A percentile compares a stretch with the other conserved stretches of the same genome.
Evolutionary conservation across 2,113 vertebrate species (phyloP).

Genomic region (Tonatia bakeri): DNA sequence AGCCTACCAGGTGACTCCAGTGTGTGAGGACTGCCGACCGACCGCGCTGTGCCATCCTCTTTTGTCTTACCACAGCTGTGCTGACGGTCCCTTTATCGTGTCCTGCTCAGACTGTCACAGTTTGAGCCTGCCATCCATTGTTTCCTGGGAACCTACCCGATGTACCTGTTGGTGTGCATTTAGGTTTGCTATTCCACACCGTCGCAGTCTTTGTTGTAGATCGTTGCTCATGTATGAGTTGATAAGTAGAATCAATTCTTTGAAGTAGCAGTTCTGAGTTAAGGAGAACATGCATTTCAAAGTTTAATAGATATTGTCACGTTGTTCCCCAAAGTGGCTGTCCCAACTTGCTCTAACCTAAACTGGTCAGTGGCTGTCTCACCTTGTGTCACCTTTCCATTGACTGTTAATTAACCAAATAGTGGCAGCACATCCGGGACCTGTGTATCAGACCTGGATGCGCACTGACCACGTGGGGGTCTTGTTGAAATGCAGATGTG

Average conservation of each 20-base stretch:
- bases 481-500: neutral
- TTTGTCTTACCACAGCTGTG: neutral
- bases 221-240: neutral
- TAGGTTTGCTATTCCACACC: neutral
- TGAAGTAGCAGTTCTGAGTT: neutral
- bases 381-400: too few relatives aligned
- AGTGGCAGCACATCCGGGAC: too few relatives aligned
- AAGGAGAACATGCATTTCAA: neutral
- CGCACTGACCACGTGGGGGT: neutral
- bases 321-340: neutral
- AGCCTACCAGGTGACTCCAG: neutral
- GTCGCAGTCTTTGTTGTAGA: neutral
- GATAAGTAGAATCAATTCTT: neutral
- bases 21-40: fast-evolving
- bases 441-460: neutral
- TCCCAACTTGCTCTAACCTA: neutral
- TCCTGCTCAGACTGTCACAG: neutral
- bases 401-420: neutral
- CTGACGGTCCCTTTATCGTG: neutral
- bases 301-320: neutral
- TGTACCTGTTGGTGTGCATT: neutral
- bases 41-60: neutral
- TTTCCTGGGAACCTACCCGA: neutral
- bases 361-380: neutral
- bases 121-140: neutral